Evolutionary conservation across 2,797 vertebrate species (phyloP).

Genomic region (Sebastolobus alascanus): DNA sequence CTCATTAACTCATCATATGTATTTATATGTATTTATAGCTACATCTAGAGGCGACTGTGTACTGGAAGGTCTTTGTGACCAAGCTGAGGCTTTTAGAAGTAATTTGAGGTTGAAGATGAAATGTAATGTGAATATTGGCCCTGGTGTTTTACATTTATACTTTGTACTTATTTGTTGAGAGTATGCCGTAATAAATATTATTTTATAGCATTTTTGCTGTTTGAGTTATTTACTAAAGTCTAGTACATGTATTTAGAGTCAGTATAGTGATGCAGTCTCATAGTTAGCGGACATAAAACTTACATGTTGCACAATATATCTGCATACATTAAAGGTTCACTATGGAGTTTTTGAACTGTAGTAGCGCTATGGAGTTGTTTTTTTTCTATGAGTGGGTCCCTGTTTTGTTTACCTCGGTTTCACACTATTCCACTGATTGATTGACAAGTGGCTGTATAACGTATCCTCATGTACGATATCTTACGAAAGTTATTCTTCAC

Average conservation of each 20-base stretch:
- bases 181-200: constrained; percentile 79
- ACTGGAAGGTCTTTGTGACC: constrained; percentile 16
- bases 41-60: constrained; percentile 9
- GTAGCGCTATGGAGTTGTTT: background rate
- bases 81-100: constrained; percentile 6
- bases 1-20: constrained; percentile 20
- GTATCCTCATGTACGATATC: too few species aligned
- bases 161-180: constrained; percentile 62
- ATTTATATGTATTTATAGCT: constrained; percentile 15
- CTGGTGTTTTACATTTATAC: constrained; percentile 70
- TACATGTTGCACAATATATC: background rate
- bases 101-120: constrained; percentile 28
- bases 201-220: constrained; percentile 78
- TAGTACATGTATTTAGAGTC: background rate
- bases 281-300: background rate
- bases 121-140: constrained; percentile 53
- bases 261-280: background rate
- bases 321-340: background rate
- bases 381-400: too few species aligned
- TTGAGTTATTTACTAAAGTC: constrained; percentile 15
- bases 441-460: too few species aligned
- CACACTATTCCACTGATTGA: background rate
- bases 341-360: background rate
- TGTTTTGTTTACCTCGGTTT: background rate
- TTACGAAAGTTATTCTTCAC: too few species aligned